Evolutionary conservation across 2,797 vertebrate genomes (phyloP).

Genomic region (Eleutherodactylus coqui): DNA sequence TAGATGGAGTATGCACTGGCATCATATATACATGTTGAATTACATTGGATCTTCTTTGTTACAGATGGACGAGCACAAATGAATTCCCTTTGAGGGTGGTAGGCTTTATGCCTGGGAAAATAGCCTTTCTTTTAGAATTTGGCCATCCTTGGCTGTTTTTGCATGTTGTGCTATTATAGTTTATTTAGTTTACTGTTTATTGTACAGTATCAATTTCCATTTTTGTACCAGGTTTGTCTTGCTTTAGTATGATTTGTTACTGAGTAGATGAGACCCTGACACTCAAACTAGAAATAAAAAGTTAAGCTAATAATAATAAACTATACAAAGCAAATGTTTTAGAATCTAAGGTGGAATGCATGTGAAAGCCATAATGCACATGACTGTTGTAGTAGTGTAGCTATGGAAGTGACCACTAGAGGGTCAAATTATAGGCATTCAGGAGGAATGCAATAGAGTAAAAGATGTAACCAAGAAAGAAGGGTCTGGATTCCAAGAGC

Average conservation of each 20-base stretch:
- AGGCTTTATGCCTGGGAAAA: not conserved
- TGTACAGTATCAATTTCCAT: not conserved
- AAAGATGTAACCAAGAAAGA: too few relatives aligned
- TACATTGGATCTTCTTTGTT: conserved; percentile 9
- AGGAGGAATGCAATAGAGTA: too few relatives aligned
- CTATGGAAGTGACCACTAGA: too few relatives aligned
- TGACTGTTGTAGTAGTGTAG: too few relatives aligned
- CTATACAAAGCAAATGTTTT: not conserved
- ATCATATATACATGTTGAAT: conserved; percentile 23
- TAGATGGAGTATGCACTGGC: not conserved
- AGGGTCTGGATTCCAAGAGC: too few relatives aligned
- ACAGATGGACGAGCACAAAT: conserved; percentile 1
- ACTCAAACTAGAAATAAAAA: not conserved
- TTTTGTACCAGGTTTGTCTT: not conserved
- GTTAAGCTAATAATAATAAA: not conserved
- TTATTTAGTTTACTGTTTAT: not conserved
- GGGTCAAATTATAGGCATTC: too few relatives aligned
- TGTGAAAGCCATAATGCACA: not conserved
- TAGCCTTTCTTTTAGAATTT: not conserved
- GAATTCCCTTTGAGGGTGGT: conserved; percentile 46
- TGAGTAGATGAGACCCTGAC: not conserved
- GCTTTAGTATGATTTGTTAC: not conserved
- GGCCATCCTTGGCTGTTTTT: not conserved
- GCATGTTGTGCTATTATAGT: not conserved
- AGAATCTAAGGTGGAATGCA: not conserved